Base-by-base conservation (phyloP, 64 coral and sea anemone genomes). In the Porites lutea region DNA sequence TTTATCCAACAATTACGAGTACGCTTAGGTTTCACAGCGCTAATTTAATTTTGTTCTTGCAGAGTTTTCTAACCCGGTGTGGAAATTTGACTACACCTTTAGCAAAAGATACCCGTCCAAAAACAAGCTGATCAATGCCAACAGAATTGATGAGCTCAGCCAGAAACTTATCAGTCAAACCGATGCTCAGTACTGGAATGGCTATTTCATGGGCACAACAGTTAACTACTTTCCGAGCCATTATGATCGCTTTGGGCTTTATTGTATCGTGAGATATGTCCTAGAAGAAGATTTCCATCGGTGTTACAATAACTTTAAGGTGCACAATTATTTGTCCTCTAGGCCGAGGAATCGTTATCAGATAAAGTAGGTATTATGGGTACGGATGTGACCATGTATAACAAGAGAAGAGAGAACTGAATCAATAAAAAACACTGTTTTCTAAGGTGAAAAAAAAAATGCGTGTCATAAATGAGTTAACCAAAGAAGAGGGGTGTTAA, bases 111-210 rank as follows among this genome's bases (percentile, higher is more conserved):
- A 96, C 52, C 96, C 96, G 15, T 95, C 96, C 9, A 90, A 44
- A 44, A 86, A 74, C 69, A 82, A 75, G 21, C 37, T 95, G 5
- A 98, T 98, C 27, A 71, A 98, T 52, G 91, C 84, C 6, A 64
- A 93, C 60, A 78, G 94, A 90, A 93, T 98, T 16, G 71, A 93
- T 44, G 74, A 96, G 27, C 90, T 98, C 52, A 98, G 93, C 60
- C 90, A 91, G 55, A 52, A 79, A 10, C 88, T 98, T 13, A 90
- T 98, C 47, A 93, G 90, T 44, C 85, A 92, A 53, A 96, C 91
- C 15, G 81, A 87, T 72, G 94, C 93, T n/a, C 78, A 9, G 13
- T 87, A 58, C 19, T 98, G 94, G 72, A 86, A 89, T 47, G 74
- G 59, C 18, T 95, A 95, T 15, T 27, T 91, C 18, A 72, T 71